A percentile compares a stretch with the other conserved stretches of the same genome.
Conservation (phyloP, 2,113 vertebrate species). For the Cottus gobio region DNA sequence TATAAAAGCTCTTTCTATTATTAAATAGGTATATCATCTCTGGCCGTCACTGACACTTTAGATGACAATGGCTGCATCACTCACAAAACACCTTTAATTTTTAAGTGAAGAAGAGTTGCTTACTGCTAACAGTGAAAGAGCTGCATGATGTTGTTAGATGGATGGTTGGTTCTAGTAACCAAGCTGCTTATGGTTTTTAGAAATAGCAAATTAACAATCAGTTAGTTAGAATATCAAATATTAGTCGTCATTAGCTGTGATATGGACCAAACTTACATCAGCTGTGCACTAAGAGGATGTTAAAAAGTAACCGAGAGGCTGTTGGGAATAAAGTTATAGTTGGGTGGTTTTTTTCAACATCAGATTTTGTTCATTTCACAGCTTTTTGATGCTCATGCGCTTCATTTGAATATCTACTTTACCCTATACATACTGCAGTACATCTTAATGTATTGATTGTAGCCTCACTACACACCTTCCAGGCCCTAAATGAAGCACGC, state of each 20-base stretch:
- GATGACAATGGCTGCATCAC: constrained; percentile 67
- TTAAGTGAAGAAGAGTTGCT: constrained; percentile 24
- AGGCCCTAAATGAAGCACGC: constrained; percentile 38
- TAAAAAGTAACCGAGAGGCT: constrained; percentile 7
- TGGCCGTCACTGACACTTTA: constrained; percentile 64
- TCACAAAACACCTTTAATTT: constrained; percentile 64
- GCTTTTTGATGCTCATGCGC: constrained; percentile 15
- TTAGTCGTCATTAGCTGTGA: background rate
- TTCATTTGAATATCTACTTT: constrained; percentile 32
- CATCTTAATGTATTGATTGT: background rate
- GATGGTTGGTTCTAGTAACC: constrained; percentile 5
- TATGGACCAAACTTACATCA: background rate
- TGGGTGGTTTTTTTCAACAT: constrained; percentile 20
- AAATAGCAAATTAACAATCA: background rate
- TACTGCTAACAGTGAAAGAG: background rate
- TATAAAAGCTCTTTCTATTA: constrained; percentile 81
- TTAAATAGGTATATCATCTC: constrained; percentile 79
- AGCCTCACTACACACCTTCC: constrained; percentile 27
- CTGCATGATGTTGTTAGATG: background rate
- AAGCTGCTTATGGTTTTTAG: background rate
- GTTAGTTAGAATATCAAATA: background rate
- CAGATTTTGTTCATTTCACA: constrained; percentile 26
- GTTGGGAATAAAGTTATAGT: background rate
- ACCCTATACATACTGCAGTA: background rate
- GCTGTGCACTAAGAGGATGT: constrained; percentile 18